A percentile compares a stretch with the other conserved stretches of the same genome.
These are phyloP conservation scores for Calephelis nemesis DNA, from an alignment of 1,140 invertebrate genomes.

Conservation along the genomic window DNA sequence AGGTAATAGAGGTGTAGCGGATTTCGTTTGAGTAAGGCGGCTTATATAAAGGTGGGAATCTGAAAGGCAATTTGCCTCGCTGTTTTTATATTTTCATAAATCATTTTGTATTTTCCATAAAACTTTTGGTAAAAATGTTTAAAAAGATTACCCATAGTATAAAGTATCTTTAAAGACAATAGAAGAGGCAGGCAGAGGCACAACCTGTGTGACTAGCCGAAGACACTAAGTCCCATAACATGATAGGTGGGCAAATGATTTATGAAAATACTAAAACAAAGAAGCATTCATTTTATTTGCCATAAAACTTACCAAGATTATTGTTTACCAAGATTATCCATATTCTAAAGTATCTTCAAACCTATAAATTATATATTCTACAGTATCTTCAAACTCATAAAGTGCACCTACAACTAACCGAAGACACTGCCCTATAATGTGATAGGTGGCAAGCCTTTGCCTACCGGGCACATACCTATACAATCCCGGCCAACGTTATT, in stretches of 20 bases:
- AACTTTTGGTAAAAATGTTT: background rate
- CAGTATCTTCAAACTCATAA: no score
- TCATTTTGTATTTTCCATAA: background rate
- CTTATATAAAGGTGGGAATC: slow-evolving; percentile 6
- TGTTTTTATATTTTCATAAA: background rate
- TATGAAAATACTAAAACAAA: no score
- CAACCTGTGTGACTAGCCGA: no score
- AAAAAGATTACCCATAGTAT: background rate
- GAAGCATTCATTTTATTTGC: background rate
- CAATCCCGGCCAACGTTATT: no score
- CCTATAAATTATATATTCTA: background rate
- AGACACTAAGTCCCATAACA: no score
- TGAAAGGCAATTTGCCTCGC: background rate
- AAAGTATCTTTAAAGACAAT: no score
- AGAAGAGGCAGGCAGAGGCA: no score
- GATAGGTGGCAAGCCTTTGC: no score
- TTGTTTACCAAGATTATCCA: background rate
- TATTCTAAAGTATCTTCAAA: background rate
- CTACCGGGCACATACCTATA: no score
- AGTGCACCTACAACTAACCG: no score
- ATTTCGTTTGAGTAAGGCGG: background rate
- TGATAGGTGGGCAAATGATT: no score
- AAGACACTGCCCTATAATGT: no score
- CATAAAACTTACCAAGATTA: background rate
- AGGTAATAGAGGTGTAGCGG: background rate